Conservation (phyloP, 2,797 vertebrate genomes). For the Eulemur rubriventer region DNA sequence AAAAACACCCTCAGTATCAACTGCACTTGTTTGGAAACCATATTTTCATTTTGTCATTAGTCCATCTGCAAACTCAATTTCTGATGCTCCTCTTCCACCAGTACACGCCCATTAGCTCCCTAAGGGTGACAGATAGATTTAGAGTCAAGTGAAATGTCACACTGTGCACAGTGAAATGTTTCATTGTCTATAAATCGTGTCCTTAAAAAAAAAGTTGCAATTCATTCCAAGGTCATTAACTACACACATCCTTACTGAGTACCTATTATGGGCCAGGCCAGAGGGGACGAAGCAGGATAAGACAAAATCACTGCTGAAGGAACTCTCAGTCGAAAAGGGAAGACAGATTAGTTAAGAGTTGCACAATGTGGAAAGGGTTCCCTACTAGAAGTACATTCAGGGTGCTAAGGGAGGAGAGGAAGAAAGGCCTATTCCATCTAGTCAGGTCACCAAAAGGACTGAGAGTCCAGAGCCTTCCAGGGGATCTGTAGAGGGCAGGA, state of each 20-base stretch:
- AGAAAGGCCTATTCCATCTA: background rate
- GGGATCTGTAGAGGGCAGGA: background rate
- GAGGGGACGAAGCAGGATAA: background rate
- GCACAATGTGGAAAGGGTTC: background rate
- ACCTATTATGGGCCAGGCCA: background rate
- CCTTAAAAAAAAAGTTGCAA: background rate
- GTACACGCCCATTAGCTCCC: background rate
- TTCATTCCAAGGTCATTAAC: constrained; percentile 7
- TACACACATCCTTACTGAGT: background rate
- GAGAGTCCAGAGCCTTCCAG: background rate
- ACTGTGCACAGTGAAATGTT: background rate
- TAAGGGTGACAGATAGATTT: background rate
- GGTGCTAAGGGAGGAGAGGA: background rate
- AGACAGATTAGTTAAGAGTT: background rate
- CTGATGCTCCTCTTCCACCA: background rate
- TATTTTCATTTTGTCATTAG: constrained; percentile 2
- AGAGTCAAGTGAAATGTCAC: background rate
- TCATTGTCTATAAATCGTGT: background rate
- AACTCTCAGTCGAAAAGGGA: background rate
- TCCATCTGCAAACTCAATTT: background rate
- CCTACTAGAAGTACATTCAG: background rate
- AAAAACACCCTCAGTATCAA: background rate
- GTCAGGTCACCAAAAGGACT: background rate
- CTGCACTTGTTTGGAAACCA: background rate
- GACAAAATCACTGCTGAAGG: background rate